Evolutionary conservation across 2,797 vertebrate species (phyloP).

Genomic region (Tenualosa thibaudeaui): DNA sequence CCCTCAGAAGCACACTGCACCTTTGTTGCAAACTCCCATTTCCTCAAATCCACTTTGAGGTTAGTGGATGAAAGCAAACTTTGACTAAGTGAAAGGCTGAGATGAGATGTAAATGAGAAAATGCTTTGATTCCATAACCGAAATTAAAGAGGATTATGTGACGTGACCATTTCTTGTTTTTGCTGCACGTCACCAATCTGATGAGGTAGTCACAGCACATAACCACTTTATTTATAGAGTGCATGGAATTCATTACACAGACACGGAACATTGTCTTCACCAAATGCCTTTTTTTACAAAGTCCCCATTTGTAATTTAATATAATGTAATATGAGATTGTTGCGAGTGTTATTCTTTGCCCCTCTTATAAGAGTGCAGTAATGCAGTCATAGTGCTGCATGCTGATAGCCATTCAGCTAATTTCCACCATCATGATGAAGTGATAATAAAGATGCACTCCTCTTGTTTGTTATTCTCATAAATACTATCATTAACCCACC

Average conservation of each 20-base stretch:
- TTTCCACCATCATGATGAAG: not conserved
- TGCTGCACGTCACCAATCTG: constrained; percentile 27
- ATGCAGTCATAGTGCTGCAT: too few relatives aligned
- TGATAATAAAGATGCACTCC: not conserved
- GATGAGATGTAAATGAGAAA: constrained; percentile 30
- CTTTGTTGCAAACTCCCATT: not conserved
- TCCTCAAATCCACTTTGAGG: constrained; percentile 41
- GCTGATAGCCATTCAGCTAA: not conserved
- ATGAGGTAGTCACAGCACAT: constrained; percentile 26
- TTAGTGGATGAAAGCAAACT: constrained; percentile 47
- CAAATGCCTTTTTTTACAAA: too few relatives aligned
- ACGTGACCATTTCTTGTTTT: constrained; percentile 26
- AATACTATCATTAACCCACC: not conserved
- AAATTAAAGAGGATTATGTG: constrained; percentile 45
- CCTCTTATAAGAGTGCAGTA: too few relatives aligned
- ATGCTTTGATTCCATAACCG: constrained; percentile 25
- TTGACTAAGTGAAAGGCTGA: constrained; percentile 17
- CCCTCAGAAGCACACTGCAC: not conserved
- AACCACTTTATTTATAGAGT: not conserved
- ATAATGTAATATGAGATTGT: too few relatives aligned
- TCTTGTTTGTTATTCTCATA: not conserved
- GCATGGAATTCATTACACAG: not conserved
- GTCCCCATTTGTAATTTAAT: too few relatives aligned
- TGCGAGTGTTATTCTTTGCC: too few relatives aligned
- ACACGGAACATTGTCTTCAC: not conserved